Evolutionary conservation across 1,140 invertebrate species (phyloP).

Genomic region (Lepeophtheirus salmonis): DNA sequence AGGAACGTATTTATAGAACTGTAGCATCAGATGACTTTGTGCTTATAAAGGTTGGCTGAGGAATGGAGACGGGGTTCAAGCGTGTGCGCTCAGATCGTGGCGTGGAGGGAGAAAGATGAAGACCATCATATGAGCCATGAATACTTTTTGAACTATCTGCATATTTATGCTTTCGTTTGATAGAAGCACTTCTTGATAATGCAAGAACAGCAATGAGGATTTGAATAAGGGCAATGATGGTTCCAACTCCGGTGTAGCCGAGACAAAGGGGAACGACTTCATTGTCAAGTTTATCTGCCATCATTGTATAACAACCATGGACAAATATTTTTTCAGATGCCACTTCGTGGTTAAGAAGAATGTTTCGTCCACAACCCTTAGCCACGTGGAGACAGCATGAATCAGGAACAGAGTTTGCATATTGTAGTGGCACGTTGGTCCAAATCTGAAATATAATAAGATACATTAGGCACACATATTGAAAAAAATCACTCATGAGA

Average conservation of each 20-base stretch:
- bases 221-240: constrained; percentile 6
- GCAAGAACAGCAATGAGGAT: constrained; percentile 1
- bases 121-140: too few species aligned
- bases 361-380: not conserved
- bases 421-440: not conserved
- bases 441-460: not conserved
- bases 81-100: too few species aligned
- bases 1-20: too few species aligned
- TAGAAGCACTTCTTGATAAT: not conserved
- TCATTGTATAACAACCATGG: not conserved
- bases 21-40: too few species aligned
- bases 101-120: too few species aligned
- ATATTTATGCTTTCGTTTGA: not conserved
- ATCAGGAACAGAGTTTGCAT: constrained; percentile 6
- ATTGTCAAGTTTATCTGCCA: not conserved
- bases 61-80: too few species aligned
- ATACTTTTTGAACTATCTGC: too few species aligned
- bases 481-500: too few species aligned
- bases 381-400: not conserved
- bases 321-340: not conserved
- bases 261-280: not conserved
- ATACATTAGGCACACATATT: not conserved
- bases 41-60: too few species aligned
- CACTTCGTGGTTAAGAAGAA: not conserved
- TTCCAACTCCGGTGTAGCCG: constrained; percentile 3